These are phyloP conservation scores for Leptarthrus brevirostris DNA, from an alignment of 2,888 invertebrate genomes.

Conservation along the genomic window DNA sequence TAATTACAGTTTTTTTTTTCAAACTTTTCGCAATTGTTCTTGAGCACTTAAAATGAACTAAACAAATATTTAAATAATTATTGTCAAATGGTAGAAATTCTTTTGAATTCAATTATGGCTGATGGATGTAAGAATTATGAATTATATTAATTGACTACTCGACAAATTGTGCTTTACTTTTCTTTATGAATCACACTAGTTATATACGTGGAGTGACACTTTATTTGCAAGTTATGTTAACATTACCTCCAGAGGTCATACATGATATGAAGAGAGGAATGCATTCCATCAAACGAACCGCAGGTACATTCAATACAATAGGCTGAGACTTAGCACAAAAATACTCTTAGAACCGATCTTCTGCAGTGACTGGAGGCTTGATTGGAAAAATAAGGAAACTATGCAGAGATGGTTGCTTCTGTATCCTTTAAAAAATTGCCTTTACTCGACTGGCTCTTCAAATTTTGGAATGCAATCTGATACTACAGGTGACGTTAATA, in stretches of 20 bases:
- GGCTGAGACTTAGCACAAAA: constrained; percentile 4
- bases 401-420: no score
- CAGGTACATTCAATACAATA: constrained; percentile 8
- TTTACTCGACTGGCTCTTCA: no score
- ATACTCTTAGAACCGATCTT: constrained; percentile 20
- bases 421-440: no score
- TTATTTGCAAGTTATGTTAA: not conserved
- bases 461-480: no score
- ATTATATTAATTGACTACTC: no score
- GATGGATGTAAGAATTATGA: no score
- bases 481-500: no score
- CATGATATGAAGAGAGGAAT: no score
- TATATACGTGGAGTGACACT: constrained; percentile 12
- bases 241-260: no score
- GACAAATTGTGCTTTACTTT: constrained; percentile 21
- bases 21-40: not conserved
- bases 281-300: constrained; percentile 1
- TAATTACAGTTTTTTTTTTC: constrained; percentile 14
- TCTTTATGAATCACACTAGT: constrained; percentile 20
- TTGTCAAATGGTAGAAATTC: no score
- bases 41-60: constrained; percentile 19
- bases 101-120: constrained; percentile 20
- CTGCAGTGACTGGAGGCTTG: constrained; percentile 13
- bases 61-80: constrained; percentile 20
- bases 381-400: constrained; percentile 5